A percentile compares a stretch with the other conserved stretches of the same genome.
These are phyloP conservation scores for Ammospiza caudacuta DNA, from an alignment of 2,113 vertebrate species.

Conservation along the genomic window DNA sequence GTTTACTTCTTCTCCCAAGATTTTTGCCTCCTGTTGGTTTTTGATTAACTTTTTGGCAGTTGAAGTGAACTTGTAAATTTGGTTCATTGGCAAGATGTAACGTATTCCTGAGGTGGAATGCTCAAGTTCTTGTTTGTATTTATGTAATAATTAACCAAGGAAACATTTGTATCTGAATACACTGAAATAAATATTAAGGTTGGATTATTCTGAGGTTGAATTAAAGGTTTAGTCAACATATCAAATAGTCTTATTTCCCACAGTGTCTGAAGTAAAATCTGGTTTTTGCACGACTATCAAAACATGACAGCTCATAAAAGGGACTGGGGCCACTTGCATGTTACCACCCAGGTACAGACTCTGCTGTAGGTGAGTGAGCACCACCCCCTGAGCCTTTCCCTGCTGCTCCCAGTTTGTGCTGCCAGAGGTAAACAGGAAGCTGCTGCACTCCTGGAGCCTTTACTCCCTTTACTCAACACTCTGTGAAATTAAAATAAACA, in stretches of 20 bases:
- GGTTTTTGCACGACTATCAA: not conserved
- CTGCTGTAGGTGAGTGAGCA: not conserved
- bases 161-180: not conserved
- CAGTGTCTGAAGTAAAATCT: not conserved
- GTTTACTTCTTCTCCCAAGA: not conserved
- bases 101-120: not conserved
- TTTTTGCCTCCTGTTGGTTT: not conserved
- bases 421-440: not conserved
- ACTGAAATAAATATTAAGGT: not conserved
- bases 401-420: not conserved
- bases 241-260: not conserved
- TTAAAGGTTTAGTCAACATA: not conserved
- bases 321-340: not conserved
- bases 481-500: slow-evolving; percentile 43
- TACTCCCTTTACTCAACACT: not conserved
- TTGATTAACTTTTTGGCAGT: not conserved
- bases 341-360: not conserved
- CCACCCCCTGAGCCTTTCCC: not conserved
- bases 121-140: not conserved
- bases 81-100: not conserved
- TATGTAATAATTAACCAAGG: slow-evolving; percentile 14
- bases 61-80: not conserved
- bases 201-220: not conserved
- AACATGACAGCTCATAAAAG: not conserved
- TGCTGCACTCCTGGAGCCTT: not conserved